Conservation (phyloP, 92 coral and sea anemone species). For the Umimayanthus kanabou region DNA sequence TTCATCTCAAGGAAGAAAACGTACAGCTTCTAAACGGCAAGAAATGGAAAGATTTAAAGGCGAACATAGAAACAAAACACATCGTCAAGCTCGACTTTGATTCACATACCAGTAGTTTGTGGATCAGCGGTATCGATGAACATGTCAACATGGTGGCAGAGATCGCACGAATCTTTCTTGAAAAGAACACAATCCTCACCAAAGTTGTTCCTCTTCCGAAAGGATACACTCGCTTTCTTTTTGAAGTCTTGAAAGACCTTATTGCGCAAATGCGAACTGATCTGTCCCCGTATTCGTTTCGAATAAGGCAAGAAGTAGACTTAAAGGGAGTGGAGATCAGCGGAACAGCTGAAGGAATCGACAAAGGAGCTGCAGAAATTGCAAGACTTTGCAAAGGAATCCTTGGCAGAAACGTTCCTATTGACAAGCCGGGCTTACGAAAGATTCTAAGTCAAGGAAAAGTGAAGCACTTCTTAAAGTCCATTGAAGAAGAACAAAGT, state of each 20-base stretch:
- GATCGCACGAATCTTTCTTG: background rate
- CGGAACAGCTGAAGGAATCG: conserved; percentile 20
- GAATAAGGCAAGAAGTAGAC: conserved; percentile 12
- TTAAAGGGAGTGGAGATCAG: conserved; percentile 11
- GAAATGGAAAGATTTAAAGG: conserved; percentile 24
- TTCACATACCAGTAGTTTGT: background rate
- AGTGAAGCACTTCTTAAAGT: conserved; percentile 33
- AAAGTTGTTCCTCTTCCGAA: conserved; percentile 5
- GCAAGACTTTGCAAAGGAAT: background rate
- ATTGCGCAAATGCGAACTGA: background rate
- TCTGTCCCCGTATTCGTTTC: conserved; percentile 13
- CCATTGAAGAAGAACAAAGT: conserved; percentile 48
- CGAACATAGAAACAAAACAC: background rate
- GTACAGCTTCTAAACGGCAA: conserved; percentile 19
- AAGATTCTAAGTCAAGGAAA: conserved; percentile 33
- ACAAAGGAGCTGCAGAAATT: background rate
- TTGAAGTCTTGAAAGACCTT: background rate
- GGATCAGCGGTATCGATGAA: conserved; percentile 19
- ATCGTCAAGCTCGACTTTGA: conserved; percentile 20
- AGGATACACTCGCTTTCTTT: conserved; percentile 24
- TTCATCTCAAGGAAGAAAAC: conserved; percentile 35
- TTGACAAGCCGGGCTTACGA: conserved; percentile 52
- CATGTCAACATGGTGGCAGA: background rate
- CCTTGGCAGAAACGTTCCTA: conserved; percentile 14
- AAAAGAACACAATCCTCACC: conserved; percentile 1